Evolutionary conservation across 2,797 vertebrate genomes (phyloP).

Genomic region (Semotilus atromaculatus): DNA sequence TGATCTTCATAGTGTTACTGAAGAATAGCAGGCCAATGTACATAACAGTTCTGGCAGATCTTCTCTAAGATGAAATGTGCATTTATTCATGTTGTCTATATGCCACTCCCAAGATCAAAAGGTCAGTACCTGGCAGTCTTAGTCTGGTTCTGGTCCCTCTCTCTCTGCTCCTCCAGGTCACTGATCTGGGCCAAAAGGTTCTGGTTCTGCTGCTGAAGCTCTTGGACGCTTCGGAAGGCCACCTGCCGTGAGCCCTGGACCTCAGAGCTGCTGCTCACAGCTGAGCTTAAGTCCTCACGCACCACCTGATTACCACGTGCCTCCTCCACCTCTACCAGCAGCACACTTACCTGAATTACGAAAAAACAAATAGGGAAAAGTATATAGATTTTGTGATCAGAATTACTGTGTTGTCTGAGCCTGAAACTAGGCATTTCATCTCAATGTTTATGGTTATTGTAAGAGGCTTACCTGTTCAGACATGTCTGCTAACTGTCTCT

Average conservation of each 20-base stretch:
- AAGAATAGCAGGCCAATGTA: not conserved
- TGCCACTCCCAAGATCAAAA: not conserved
- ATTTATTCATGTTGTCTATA: not conserved
- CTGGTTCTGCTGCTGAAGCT: conserved; percentile 94
- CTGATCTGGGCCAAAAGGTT: conserved; percentile 85
- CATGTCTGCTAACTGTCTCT: conserved; percentile 88
- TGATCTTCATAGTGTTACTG: not conserved
- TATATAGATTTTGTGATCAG: not conserved
- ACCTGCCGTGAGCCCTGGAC: conserved; percentile 79
- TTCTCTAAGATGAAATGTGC: not conserved
- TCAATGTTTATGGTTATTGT: not conserved
- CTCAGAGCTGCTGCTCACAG: conserved; percentile 81
- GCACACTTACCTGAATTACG: conserved; percentile 81
- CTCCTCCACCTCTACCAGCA: conserved; percentile 93
- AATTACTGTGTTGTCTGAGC: not conserved
- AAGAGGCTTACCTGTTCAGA: conserved; percentile 85
- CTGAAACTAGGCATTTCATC: not conserved
- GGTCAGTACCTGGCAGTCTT: conserved; percentile 83
- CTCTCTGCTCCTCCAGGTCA: conserved; percentile 87
- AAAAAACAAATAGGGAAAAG: not conserved
- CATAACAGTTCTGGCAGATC: not conserved
- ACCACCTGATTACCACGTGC: conserved; percentile 87
- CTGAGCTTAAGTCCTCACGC: conserved; percentile 86
- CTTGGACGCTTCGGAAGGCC: conserved; percentile 90
- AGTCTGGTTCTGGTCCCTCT: conserved; percentile 81